phyloP scores from a whole-genome alignment of 2,888 invertebrate species.

The Rotaria sp. region DNA sequence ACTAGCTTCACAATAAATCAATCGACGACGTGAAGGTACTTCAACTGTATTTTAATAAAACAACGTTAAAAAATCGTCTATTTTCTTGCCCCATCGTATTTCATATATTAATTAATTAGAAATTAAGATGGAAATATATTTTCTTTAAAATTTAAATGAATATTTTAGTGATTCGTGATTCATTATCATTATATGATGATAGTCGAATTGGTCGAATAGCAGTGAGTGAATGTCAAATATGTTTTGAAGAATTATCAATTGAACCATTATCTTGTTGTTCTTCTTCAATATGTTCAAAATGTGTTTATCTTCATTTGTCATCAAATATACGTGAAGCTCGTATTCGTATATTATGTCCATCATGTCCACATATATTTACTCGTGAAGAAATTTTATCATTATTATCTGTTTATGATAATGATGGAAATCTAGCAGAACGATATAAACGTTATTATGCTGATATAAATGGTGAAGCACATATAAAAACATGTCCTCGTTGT shows the following conservation, averaged over 20 bases:
- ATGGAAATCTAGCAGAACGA: not conserved
- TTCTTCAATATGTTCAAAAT: not conserved
- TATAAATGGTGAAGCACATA: not conserved
- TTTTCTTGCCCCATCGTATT: too few species aligned
- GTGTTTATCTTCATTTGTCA: not conserved
- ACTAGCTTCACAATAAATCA: too few species aligned
- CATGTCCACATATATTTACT: constrained; percentile 14
- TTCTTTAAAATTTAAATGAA: not conserved
- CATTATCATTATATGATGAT: not conserved
- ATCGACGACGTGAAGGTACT: too few species aligned
- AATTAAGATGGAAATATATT: too few species aligned
- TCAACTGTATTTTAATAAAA: too few species aligned
- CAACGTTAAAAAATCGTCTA: too few species aligned
- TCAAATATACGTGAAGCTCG: not conserved
- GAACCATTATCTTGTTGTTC: not conserved
- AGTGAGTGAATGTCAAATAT: not conserved
- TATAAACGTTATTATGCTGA: constrained; percentile 23
- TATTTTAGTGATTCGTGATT: not conserved
- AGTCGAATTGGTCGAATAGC: not conserved
- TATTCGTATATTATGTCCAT: not conserved
- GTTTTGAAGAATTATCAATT: not conserved
- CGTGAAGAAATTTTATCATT: not conserved
- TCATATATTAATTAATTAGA: too few species aligned
- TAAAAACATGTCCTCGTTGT: not conserved
- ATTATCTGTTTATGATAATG: not conserved